phyloP scores from a whole-genome alignment of 1,140 invertebrate genomes.

The Papilio dardanus region DNA sequence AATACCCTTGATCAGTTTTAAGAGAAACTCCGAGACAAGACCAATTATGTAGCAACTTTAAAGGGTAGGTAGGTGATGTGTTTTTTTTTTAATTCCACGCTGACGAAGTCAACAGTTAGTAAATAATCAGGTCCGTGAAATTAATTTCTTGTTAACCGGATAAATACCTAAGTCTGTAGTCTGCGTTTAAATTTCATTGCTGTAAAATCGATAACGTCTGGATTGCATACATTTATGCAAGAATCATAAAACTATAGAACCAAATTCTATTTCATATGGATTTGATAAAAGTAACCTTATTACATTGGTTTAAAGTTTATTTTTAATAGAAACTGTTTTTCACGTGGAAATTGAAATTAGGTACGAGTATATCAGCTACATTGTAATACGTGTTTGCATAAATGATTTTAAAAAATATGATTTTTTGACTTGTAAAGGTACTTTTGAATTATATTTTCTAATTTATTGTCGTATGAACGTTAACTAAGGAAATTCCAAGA shows the following conservation, averaged over 20 bases:
- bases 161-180: neutral
- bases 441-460: neutral
- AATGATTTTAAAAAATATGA: neutral
- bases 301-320: neutral
- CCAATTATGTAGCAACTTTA: too few relatives aligned
- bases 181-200: neutral
- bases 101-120: too few relatives aligned
- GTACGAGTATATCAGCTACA: neutral
- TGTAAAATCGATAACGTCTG: constrained; percentile 5
- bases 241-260: constrained; percentile 13
- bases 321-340: neutral
- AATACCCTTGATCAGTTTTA: too few relatives aligned
- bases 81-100: too few relatives aligned
- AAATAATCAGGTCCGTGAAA: too few relatives aligned
- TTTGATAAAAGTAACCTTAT: neutral
- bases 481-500: neutral
- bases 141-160: too few relatives aligned
- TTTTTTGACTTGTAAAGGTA: too few relatives aligned
- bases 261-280: neutral
- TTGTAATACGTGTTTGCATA: neutral
- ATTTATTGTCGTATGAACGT: neutral
- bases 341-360: constrained; percentile 4
- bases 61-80: too few relatives aligned
- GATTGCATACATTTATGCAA: constrained; percentile 16
- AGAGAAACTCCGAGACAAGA: too few relatives aligned